Conservation (phyloP, 1,140 invertebrate species). For the Philotrypesis tridentata region DNA sequence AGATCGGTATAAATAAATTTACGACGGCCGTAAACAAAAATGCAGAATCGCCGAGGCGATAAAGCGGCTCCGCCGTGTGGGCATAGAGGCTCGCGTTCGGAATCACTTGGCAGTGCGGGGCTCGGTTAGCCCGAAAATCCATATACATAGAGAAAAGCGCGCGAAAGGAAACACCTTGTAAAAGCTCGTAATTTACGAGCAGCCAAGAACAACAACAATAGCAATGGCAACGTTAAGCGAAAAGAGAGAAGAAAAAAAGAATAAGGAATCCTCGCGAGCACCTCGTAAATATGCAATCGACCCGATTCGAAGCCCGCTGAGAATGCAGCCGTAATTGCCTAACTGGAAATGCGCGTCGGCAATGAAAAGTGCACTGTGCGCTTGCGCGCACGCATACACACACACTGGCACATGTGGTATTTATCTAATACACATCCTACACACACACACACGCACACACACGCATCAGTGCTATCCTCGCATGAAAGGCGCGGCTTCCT, state of each 20-base stretch:
- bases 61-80: too few species aligned
- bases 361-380: constrained; percentile 3
- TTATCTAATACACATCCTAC: constrained; percentile 21
- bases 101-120: neutral
- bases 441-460: too few species aligned
- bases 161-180: neutral
- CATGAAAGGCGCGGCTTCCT: constrained; percentile 20
- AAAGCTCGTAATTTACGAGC: neutral
- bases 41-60: neutral
- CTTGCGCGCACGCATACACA: neutral
- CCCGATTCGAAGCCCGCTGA: constrained; percentile 3
- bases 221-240: neutral
- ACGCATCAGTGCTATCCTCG: neutral
- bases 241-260: neutral
- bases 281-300: constrained; percentile 14
- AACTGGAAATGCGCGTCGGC: constrained; percentile 39
- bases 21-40: neutral
- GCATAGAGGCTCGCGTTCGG: too few species aligned
- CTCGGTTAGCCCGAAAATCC: neutral
- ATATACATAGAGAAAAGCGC: neutral
- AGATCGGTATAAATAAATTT: neutral
- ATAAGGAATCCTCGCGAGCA: neutral
- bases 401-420: too few species aligned
- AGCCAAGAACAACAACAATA: neutral
- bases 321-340: constrained; percentile 43